These are phyloP conservation scores for Carassius auratus DNA, from an alignment of 2,113 vertebrate species.

Conservation along the genomic window DNA sequence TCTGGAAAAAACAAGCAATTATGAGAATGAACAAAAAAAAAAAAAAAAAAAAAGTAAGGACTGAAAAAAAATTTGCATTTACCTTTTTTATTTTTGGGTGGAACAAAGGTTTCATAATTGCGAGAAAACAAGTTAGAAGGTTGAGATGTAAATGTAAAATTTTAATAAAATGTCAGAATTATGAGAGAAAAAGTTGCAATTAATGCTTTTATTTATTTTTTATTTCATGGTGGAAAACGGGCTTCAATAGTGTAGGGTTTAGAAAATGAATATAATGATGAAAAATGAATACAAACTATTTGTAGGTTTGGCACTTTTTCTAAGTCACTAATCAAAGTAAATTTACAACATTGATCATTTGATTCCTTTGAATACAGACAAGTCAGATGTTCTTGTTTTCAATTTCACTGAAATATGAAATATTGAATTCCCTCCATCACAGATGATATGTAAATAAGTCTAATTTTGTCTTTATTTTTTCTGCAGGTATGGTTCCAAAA, in stretches of 20 bases:
- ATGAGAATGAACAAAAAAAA: not conserved
- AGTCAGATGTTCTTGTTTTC: not conserved
- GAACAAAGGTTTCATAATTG: too few relatives aligned
- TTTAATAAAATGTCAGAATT: not conserved
- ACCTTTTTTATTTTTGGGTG: too few relatives aligned
- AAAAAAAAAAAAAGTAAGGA: too few relatives aligned
- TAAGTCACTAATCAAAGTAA: not conserved
- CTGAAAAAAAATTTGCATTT: too few relatives aligned
- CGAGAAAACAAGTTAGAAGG: too few relatives aligned
- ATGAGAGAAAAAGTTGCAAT: not conserved
- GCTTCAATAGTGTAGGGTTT: not conserved
- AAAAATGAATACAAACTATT: not conserved
- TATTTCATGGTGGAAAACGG: not conserved
- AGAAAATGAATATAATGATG: not conserved
- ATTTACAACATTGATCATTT: not conserved
- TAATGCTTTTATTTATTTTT: not conserved
- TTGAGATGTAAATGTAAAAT: not conserved
- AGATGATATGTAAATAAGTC: not conserved
- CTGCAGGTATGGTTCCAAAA: constrained; percentile 98
- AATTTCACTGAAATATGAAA: too few relatives aligned
- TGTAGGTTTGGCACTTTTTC: not conserved
- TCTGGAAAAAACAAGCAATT: not conserved
- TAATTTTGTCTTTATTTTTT: constrained; percentile 38
- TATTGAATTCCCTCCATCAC: not conserved
- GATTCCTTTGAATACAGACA: not conserved